These are phyloP conservation scores for Macroglossus sobrinus DNA, from an alignment of 2,113 vertebrate species.

Conservation along the genomic window DNA sequence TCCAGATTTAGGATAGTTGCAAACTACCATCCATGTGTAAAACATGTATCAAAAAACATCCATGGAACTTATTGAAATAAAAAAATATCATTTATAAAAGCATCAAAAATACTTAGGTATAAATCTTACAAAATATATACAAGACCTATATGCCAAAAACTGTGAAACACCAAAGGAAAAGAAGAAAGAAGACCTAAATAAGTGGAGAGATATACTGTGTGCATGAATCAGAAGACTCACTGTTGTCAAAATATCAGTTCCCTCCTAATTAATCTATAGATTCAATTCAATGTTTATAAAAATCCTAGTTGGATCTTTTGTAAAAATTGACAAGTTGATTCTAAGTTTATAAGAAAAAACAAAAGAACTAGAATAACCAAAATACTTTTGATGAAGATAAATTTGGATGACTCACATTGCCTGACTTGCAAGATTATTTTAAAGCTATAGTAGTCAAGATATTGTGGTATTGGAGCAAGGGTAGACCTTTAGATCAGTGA, in stretches of 20 bases:
- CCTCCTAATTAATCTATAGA: not conserved
- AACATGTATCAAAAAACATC: not conserved
- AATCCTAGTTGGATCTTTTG: not conserved
- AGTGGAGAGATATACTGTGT: not conserved
- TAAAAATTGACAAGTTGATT: not conserved
- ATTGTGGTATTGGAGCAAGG: not conserved
- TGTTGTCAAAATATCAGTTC: not conserved
- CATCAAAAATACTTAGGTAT: not conserved
- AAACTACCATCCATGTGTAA: not conserved
- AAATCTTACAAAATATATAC: constrained; percentile 13
- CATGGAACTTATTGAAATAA: not conserved
- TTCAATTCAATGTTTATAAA: not conserved
- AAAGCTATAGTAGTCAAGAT: not conserved
- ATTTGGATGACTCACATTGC: not conserved
- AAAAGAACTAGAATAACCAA: not conserved
- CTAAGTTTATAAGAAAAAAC: constrained; percentile 19
- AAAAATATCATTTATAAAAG: not conserved
- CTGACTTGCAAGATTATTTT: constrained; percentile 30
- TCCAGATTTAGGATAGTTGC: constrained; percentile 33
- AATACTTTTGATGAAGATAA: constrained; percentile 28
- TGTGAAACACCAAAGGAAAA: constrained; percentile 20
- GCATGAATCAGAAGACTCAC: constrained; percentile 10
- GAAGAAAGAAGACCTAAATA: not conserved
- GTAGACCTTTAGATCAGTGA: not conserved
- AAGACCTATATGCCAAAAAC: not conserved